Evolutionary conservation across 2,888 invertebrate species (phyloP).

Genomic region (Siphlonurus alternatus): DNA sequence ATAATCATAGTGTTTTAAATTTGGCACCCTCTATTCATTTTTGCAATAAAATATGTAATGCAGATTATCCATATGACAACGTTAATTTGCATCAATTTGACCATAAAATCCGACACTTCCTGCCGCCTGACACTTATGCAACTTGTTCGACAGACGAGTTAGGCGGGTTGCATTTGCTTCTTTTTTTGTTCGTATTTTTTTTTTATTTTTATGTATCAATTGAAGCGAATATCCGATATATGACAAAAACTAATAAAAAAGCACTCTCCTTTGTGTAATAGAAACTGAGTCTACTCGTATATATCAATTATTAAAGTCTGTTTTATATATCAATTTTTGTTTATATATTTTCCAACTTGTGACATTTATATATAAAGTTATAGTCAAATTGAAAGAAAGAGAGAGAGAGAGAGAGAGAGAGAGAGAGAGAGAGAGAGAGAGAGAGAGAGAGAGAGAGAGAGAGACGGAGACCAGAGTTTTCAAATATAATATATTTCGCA

Average conservation of each 20-base stretch:
- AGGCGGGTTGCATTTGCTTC: background rate
- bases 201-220: too few relatives aligned
- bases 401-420: background rate
- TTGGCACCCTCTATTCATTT: too few relatives aligned
- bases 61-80: too few relatives aligned
- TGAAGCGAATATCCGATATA: background rate
- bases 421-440: background rate
- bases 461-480: background rate
- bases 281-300: background rate
- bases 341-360: background rate
- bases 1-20: too few relatives aligned
- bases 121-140: background rate
- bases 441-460: background rate
- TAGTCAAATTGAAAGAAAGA: background rate
- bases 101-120: too few relatives aligned
- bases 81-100: too few relatives aligned
- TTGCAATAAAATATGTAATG: too few relatives aligned
- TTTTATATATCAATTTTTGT: background rate
- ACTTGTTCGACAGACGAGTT: background rate
- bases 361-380: background rate
- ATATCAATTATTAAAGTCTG: background rate
- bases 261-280: background rate
- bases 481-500: background rate
- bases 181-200: too few relatives aligned
- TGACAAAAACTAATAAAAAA: background rate